Conservation (phyloP, 2,888 invertebrate genomes). For the Bruchidius siliquastri region DNA sequence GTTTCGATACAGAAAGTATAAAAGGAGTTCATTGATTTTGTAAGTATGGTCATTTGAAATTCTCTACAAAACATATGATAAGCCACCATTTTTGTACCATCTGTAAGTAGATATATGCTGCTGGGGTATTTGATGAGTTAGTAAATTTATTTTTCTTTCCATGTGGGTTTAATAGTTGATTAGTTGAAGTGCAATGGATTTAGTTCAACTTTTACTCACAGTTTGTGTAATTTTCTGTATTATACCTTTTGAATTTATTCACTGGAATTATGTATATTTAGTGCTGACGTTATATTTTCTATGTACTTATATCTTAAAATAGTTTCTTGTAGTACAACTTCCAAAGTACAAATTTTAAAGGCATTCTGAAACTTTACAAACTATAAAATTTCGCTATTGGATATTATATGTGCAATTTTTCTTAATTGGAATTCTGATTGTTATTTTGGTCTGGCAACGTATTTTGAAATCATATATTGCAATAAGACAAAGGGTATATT, state of each 20-base stretch:
- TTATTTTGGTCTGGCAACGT: neutral
- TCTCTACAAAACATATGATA: no score
- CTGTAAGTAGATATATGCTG: no score
- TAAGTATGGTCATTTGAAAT: no score
- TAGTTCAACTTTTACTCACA: no score
- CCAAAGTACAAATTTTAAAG: conserved; percentile 2
- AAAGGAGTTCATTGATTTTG: no score
- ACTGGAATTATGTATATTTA: neutral
- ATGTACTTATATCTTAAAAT: neutral
- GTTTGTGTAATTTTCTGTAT: neutral
- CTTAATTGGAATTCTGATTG: neutral
- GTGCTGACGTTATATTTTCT: neutral
- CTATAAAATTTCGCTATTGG: neutral
- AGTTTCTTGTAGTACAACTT: conserved; percentile 2
- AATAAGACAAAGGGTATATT: no score
- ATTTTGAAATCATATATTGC: neutral
- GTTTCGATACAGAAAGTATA: no score
- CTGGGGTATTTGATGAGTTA: no score
- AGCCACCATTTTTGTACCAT: no score
- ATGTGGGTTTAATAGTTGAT: no score
- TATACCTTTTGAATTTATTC: neutral
- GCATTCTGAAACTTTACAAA: conserved; percentile 4
- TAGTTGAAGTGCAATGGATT: no score
- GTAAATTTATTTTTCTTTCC: no score
- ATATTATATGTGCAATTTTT: neutral